Evolutionary conservation across 2,113 vertebrate species (phyloP).

Genomic region (Pteropus alecto): DNA sequence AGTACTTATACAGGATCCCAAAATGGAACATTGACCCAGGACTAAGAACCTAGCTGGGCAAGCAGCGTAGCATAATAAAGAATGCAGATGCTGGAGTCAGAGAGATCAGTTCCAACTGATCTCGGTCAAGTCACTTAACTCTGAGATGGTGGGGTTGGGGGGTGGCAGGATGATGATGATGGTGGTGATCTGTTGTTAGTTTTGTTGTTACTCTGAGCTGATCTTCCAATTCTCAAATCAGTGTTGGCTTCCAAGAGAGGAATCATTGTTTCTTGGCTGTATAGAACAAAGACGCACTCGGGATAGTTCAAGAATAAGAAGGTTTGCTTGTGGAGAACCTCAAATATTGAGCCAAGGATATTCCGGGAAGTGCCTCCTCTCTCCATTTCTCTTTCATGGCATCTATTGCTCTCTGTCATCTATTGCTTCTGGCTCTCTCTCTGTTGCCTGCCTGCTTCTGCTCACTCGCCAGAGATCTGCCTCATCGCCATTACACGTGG

Average conservation of each 20-base stretch:
- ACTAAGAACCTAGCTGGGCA: no score
- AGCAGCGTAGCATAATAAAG: background rate
- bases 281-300: background rate
- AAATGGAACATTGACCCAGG: background rate
- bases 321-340: background rate
- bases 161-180: fast-evolving
- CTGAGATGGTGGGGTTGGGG: background rate
- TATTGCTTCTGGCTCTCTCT: background rate
- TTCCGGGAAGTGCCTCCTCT: background rate
- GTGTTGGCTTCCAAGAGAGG: background rate
- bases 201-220: background rate
- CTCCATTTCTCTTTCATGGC: background rate
- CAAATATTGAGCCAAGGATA: background rate
- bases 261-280: background rate
- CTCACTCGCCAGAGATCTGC: fast-evolving
- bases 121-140: background rate
- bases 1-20: background rate
- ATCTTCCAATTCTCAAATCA: background rate
- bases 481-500: no score
- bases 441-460: background rate
- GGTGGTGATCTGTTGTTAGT: no score
- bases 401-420: background rate
- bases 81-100: background rate
- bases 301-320: background rate
- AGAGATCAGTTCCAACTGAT: background rate